Evolutionary conservation across 2,797 vertebrate genomes (phyloP), one percentile per base, ranked within the genome.

Genomic region (Uromys caudimaculatus): DNA sequence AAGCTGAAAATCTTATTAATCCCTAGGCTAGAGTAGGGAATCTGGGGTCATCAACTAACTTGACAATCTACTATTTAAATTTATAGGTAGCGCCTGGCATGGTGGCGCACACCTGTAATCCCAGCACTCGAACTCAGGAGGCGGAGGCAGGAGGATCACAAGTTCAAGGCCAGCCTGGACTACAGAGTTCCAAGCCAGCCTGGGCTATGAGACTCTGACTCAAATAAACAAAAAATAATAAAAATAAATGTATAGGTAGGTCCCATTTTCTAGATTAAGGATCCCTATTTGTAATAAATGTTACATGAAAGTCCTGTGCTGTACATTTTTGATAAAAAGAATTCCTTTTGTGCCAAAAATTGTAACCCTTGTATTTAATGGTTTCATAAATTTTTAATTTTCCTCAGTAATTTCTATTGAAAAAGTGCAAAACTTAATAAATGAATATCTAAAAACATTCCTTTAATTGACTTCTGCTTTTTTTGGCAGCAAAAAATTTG

Each of bases 11-110:
- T 73, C 24, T 90, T 93, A 89, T 35, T 93, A 69, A 81, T 85
- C n/a, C 50, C 60, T 91, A 83, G 24, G 58, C 41, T 92, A 73
- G 41, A 82, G 27, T 92, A 90, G 29, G 73, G 24, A 95, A 79
- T 69, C 23, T 84, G 35, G 41, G 58, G 7, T 19, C 21, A 87
- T 94, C 69, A 95, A 87, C 69, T n/a, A 93, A 91, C 47, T 93
- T 96, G 79, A 95, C 38, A 71, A 73, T 93, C 41, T 91, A 47
- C 38, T 85, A 41, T 95, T 97, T 96, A 96, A 94, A 94, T 76
- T 93, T 94, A 64, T 64, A 83, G 52, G 64, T 73, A 83, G 77
- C 24, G 56, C 44, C 56, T 78, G 88, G 54, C 69, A 75, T 88
- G 69, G 86, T 88, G 69, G 27, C n/a, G 35, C 86, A 75, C 52